Percentiles rank a stretch among this genome's conserved stretches.
phyloP scores from a whole-genome alignment of 2,797 vertebrate genomes.

The Masticophis lateralis region DNA sequence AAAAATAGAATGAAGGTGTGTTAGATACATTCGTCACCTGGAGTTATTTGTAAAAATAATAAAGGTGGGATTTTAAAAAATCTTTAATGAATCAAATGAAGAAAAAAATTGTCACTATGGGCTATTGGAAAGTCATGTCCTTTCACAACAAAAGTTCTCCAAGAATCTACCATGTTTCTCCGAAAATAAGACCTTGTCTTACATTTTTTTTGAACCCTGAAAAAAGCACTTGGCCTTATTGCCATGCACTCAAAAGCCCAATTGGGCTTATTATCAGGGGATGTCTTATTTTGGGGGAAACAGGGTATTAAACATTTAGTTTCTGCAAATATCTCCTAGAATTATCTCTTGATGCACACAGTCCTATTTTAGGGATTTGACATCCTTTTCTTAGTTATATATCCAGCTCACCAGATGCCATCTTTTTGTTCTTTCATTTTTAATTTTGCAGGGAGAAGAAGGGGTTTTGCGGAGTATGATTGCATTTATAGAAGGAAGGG shows the following conservation, averaged over 20 bases:
- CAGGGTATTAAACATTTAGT: neutral
- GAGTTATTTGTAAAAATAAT: neutral
- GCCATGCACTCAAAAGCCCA: too few relatives aligned
- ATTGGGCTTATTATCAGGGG: too few relatives aligned
- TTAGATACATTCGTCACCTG: neutral
- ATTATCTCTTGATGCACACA: neutral
- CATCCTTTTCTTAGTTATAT: neutral
- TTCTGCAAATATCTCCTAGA: neutral
- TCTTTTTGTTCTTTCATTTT: neutral
- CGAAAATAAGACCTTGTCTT: too few relatives aligned
- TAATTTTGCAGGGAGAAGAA: neutral
- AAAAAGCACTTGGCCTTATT: too few relatives aligned
- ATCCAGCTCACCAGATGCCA: neutral
- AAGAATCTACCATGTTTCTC: neutral
- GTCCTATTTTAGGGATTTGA: neutral
- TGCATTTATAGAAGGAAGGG: neutral
- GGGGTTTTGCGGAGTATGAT: neutral
- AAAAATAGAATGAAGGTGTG: neutral
- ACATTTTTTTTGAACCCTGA: too few relatives aligned
- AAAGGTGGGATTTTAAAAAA: neutral
- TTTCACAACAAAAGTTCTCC: neutral
- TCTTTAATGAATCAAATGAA: neutral
- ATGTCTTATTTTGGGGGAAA: too few relatives aligned
- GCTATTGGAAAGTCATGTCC: neutral
- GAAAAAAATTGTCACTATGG: neutral